Evolutionary conservation across 2,888 invertebrate species (phyloP).

Genomic region (Acleris cristana): DNA sequence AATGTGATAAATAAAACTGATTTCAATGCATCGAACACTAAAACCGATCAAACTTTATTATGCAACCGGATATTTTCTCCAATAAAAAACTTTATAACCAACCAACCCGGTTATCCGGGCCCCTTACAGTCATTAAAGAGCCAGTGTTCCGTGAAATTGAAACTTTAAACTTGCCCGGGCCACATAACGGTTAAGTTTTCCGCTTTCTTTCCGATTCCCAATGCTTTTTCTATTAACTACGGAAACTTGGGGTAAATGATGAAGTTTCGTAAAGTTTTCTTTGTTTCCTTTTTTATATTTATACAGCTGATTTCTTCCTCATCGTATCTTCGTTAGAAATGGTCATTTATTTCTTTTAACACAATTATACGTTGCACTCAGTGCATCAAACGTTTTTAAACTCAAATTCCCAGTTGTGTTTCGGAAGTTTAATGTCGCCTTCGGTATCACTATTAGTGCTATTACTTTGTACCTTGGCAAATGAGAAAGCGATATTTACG

Average conservation of each 20-base stretch:
- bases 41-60: slow-evolving; percentile 1
- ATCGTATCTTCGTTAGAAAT: too few relatives aligned
- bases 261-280: neutral
- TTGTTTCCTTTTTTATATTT: neutral
- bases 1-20: too few relatives aligned
- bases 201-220: slow-evolving; percentile 19
- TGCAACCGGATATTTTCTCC: slow-evolving; percentile 6
- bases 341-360: too few relatives aligned
- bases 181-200: slow-evolving; percentile 14
- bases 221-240: slow-evolving; percentile 28
- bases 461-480: too few relatives aligned
- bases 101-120: slow-evolving; percentile 5
- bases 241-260: slow-evolving; percentile 7
- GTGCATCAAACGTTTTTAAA: too few relatives aligned
- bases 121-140: slow-evolving; percentile 23
- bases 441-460: too few relatives aligned
- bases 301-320: neutral
- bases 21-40: too few relatives aligned
- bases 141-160: slow-evolving; percentile 28
- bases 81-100: slow-evolving; percentile 8
- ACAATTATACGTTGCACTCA: too few relatives aligned
- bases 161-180: slow-evolving; percentile 28
- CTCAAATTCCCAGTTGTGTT: too few relatives aligned
- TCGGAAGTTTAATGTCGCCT: too few relatives aligned
- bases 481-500: too few relatives aligned